These are phyloP conservation scores for Aphrophora alni DNA, from an alignment of 2,888 invertebrate genomes.

Conservation along the genomic window DNA sequence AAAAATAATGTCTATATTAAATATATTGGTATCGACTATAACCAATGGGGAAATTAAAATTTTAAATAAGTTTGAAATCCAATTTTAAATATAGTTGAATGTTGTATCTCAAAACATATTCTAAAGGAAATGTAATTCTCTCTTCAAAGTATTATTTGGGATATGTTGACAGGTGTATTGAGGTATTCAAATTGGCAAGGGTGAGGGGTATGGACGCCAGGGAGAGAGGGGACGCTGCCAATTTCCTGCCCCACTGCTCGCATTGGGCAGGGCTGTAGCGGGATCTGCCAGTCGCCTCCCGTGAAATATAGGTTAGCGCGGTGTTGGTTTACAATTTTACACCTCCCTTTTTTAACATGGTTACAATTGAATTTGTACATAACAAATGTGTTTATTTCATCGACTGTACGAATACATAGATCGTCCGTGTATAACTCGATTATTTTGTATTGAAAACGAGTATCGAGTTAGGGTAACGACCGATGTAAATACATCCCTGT, in stretches of 20 bases:
- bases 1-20: no score
- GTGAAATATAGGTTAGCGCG: slow-evolving; percentile 1
- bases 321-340: background rate
- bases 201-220: no score
- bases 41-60: no score
- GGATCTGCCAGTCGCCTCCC: background rate
- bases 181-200: background rate
- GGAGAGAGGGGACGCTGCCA: background rate
- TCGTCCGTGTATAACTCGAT: background rate
- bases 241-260: slow-evolving; percentile 2
- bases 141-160: background rate
- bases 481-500: no score
- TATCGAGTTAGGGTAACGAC: background rate
- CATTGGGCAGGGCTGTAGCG: background rate
- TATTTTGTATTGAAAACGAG: background rate
- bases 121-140: background rate
- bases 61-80: no score
- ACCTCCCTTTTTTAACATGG: background rate
- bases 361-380: slow-evolving; percentile 1
- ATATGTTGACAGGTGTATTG: background rate
- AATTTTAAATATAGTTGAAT: no score
- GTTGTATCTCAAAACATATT: no score
- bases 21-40: no score
- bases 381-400: background rate
- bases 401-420: background rate